Percentiles rank a stretch among this genome's conserved stretches.
These are phyloP conservation scores for Lepeophtheirus salmonis DNA, from an alignment of 1,140 invertebrate species.

Conservation along the genomic window DNA sequence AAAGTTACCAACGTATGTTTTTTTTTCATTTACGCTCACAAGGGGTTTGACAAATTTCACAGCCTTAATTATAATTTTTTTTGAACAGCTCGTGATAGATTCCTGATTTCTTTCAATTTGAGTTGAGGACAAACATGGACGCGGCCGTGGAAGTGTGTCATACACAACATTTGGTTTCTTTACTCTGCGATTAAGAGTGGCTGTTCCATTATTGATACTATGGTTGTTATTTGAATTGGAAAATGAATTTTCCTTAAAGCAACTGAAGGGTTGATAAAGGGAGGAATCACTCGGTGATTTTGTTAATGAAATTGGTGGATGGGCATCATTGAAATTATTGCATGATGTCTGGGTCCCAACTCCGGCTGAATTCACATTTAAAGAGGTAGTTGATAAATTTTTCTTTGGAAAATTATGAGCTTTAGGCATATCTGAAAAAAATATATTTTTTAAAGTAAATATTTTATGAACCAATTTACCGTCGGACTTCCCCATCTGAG, in stretches of 20 bases:
- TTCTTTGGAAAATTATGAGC: not conserved
- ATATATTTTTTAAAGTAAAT: no score
- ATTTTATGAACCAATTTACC: no score
- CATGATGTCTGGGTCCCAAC: not conserved
- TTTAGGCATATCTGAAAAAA: not conserved
- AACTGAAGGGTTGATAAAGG: not conserved
- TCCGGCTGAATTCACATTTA: not conserved
- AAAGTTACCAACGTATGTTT: no score
- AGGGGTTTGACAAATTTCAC: no score
- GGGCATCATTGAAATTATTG: not conserved
- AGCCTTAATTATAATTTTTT: no score
- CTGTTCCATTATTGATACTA: not conserved
- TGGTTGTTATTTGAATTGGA: not conserved
- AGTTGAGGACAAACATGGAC: not conserved
- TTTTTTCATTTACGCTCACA: no score
- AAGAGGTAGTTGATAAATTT: not conserved
- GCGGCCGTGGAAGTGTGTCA: not conserved
- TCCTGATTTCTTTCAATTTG: not conserved
- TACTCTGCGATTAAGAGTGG: not conserved
- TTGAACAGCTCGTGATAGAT: not conserved
- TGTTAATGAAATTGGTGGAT: not conserved
- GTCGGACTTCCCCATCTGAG: not conserved
- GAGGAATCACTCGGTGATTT: not conserved
- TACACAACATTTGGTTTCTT: not conserved
- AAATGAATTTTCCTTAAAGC: not conserved